A percentile compares a stretch with the other conserved stretches of the same genome.
phyloP scores from a whole-genome alignment of 2,888 invertebrate genomes.

The Bombylius discolor region DNA sequence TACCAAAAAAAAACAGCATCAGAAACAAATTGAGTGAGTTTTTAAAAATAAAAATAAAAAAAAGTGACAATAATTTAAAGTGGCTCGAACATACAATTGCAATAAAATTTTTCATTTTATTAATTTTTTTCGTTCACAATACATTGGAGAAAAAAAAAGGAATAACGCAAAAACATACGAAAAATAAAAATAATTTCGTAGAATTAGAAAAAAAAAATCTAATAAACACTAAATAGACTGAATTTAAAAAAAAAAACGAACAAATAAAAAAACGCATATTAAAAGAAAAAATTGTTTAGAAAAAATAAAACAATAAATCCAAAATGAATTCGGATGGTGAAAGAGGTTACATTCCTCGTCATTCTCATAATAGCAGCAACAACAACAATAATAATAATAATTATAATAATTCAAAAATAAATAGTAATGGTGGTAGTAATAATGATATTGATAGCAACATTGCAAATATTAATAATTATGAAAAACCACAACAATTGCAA shows the following conservation, averaged over 20 bases:
- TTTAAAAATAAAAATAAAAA: too few species aligned
- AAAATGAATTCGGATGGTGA: conserved; percentile 9
- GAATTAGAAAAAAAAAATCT: too few species aligned
- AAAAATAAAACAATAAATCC: not conserved
- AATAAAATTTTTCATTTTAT: too few species aligned
- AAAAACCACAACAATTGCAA: not conserved
- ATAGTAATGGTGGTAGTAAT: not conserved
- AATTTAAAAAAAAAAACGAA: not conserved
- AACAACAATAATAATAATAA: not conserved
- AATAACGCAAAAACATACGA: too few species aligned
- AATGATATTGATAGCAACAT: not conserved
- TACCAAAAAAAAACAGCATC: too few species aligned
- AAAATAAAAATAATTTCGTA: too few species aligned
- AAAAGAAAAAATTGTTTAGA: not conserved
- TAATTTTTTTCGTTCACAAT: too few species aligned
- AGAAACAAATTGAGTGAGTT: too few species aligned
- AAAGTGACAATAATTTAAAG: too few species aligned
- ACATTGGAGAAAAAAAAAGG: too few species aligned
- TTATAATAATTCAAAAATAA: not conserved
- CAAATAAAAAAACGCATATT: not conserved
- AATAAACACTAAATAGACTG: not conserved
- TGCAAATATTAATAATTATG: not conserved
- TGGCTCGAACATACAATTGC: too few species aligned
- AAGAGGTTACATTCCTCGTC: conserved; percentile 6
- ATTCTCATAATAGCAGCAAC: conserved; percentile 4